Base-by-base conservation (phyloP, 2,797 vertebrate genomes). In the Xiphophorus birchmanni region DNA sequence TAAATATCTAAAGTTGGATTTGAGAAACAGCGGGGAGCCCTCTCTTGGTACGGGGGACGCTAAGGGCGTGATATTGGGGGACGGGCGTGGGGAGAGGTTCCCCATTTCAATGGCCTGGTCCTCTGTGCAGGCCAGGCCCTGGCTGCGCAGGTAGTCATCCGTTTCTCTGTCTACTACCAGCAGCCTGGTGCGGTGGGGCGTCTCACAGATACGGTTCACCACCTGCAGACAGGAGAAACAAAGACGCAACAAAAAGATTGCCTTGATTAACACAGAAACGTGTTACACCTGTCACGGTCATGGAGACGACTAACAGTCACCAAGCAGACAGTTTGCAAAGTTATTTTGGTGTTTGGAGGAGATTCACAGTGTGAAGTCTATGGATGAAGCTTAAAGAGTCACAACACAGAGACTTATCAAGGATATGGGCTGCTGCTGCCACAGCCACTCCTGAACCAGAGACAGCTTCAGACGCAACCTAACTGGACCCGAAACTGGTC, bases 151-250 rank as follows among this genome's bases (percentile, higher is more conserved):
- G 87, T 96, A 95, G 23, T 97, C 97, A 0, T 99, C 98, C 0
- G 97, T 97, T 78, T 97, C 97, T 82, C 95, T 94, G 94, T 99
- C 97, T 87, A 98, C 97, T 91, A 99, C 97, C 58, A 99, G 94
- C 89, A 99, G 80, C 47, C 95, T 91, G 0, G 98, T 98, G 87
- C 97, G 96, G 0, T 96, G 91, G 63, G 97, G 94, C 84, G 98
- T 93, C 0, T 96, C 97, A 37, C 96, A 95, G 92, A 99, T 99
- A 37, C 96, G 96, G 87, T 96, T 96, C 48, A 99, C 98, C 2
- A 99, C 98, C 98, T 99, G 60, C 74, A 82, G 23, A 76, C 21
- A 73, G 60, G 4, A 58, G 32, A 67, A 4, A 32, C 2, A 21
- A 50, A 50, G 6, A 2, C 2, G 54, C 37, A 48, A 40, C 65